Percentiles rank a stretch among this genome's conserved stretches.
Evolutionary conservation across 2,113 vertebrate genomes (phyloP).

Genomic region (Lagopus muta): DNA sequence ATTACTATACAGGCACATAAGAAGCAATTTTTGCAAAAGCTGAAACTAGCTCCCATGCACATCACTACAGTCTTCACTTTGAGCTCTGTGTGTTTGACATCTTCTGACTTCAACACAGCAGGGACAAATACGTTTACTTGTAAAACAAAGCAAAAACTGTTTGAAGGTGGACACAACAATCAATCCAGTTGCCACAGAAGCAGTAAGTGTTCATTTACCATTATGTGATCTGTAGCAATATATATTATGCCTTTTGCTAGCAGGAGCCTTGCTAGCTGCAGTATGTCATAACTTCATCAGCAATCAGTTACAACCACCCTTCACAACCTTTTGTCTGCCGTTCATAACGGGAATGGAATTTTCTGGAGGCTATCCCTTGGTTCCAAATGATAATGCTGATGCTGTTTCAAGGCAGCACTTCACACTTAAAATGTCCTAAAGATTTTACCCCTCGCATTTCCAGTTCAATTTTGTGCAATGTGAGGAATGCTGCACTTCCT

Average conservation of each 20-base stretch:
- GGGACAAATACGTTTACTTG: constrained; percentile 58
- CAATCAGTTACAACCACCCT: constrained; percentile 75
- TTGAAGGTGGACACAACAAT: constrained; percentile 62
- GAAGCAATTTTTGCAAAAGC: background rate
- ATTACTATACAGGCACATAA: background rate
- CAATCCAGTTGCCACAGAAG: constrained; percentile 74
- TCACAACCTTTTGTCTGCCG: constrained; percentile 70
- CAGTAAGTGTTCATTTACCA: constrained; percentile 80
- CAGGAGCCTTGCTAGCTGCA: constrained; percentile 64
- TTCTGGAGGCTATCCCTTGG: constrained; percentile 54
- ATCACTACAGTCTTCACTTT: background rate
- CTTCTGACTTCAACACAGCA: constrained; percentile 26
- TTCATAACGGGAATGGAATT: constrained; percentile 66
- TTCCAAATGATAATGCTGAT: background rate
- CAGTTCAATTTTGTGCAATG: background rate
- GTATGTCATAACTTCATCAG: constrained; percentile 56
- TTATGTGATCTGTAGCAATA: constrained; percentile 68
- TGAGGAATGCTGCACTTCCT: background rate
- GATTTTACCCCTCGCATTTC: background rate
- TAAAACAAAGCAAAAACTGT: constrained; percentile 55
- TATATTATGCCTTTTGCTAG: constrained; percentile 58
- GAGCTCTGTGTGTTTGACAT: constrained; percentile 31
- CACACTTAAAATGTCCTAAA: background rate
- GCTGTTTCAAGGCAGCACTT: background rate
- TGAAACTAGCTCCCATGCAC: background rate